Base-by-base conservation (phyloP, 2,888 invertebrate genomes). In the Dichetophora obliterata region DNA sequence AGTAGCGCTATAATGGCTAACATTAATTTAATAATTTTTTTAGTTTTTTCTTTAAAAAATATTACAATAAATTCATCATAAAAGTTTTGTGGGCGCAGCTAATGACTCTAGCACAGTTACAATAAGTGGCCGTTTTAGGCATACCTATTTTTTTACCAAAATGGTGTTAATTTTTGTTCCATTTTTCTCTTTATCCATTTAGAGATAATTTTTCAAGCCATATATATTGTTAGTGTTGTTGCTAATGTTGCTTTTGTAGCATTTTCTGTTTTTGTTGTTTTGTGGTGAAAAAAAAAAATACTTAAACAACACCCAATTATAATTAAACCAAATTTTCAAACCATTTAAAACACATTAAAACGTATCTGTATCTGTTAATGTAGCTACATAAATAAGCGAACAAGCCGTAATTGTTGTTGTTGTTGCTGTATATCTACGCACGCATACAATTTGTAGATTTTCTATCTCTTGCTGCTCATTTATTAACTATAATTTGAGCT, bases 311-410 rank as follows among this genome's bases (percentile, higher is more conserved):
- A 48, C 50, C 75, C 66, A 83, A 84, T 85, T 83, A 85, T 85
- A 85, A 84, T 84, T 85, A 84, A 82, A 84, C 83, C 84, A 85
- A 84, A 84, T 85, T 84, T 84, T 83, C 81, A 81, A 84, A 85
- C 84, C 85, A 85, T 85, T 85, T 85, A 84, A 85, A 85, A 84
- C 85, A 82, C 84, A 85, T 85, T 85, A 85, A 85, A 84, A 48
- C 68, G n/a, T 50, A 22, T 24, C 34, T 27, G 24, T 50, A 68
- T 68, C 68, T 48, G 50, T 11, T 16, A 16, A 34, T 59, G 59
- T 16, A 22, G 59, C 22, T 24, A 59, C 43, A 43, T 43, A 43
- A 43, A 43, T 43, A 43, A 11, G 14, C 43, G 43, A 43, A 43
- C 43, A 43, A 79, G 79, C 80, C 76, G 78, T 76, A 59, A 75